Evolutionary conservation across 2,797 vertebrate genomes (phyloP), one percentile per base, ranked within the genome.

Genomic region (Acestrorhynchus altus): DNA sequence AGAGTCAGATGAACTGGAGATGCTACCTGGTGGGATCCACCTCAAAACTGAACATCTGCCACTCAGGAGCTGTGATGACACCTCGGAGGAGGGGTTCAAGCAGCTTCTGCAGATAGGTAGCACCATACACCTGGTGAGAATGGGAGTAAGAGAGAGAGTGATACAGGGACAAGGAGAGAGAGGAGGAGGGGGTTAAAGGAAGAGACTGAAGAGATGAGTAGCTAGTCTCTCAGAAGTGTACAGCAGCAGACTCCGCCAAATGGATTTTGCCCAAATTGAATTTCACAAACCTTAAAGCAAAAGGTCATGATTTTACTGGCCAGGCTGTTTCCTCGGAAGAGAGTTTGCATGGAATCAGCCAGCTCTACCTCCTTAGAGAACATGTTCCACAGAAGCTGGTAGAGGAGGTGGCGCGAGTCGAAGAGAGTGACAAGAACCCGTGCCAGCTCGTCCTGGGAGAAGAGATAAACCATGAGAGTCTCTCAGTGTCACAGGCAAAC

Each of bases 231-330:
- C n/a, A n/a, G n/a, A n/a, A n/a, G n/a, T n/a, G n/a, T n/a, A n/a
- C n/a, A n/a, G n/a, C n/a, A n/a, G n/a, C n/a, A n/a, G n/a, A n/a
- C n/a, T n/a, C n/a, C n/a, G n/a, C n/a, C n/a, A n/a, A n/a, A n/a
- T n/a, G n/a, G n/a, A n/a, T n/a, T n/a, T n/a, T n/a, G 31, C 2
- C 31, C 31, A 35, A 35, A 2, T 35, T 6, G 20, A 18, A 75
- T 74, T 54, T 44, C 28, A 40, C 18, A 49, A 51, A 98, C 97
- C 96, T 98, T 98, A 84, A 99, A 99, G 84, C 97, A 99, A 92
- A 99, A 99, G 68, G 98, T 99, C 98, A 99, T 98, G 83, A 99
- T 99, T 94, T 99, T 99, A 92, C 98, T 99, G 86, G 97, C 96
- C 83, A 99, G 90, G 84, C 97, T 99, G 91, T 99, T 99, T 80